Conservation (phyloP, 2,113 vertebrate species). For the Thunnus maccoyii region DNA sequence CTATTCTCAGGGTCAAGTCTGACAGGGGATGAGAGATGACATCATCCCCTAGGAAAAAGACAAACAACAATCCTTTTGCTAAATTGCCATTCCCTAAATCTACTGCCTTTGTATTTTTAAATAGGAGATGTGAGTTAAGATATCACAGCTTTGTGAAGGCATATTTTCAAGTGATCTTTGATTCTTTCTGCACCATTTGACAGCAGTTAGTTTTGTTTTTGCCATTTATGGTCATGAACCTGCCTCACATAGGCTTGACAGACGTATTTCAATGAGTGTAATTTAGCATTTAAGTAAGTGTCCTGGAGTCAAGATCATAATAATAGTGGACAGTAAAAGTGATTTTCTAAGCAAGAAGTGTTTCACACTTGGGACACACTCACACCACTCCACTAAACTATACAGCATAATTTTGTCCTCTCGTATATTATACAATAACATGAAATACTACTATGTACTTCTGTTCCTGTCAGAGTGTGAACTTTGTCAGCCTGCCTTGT, state of each 20-base stretch:
- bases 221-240: too few species aligned
- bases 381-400: background rate
- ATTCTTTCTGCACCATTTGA: background rate
- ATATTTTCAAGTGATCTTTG: too few species aligned
- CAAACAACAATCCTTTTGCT: too few species aligned
- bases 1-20: too few species aligned
- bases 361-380: background rate
- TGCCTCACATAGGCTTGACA: too few species aligned
- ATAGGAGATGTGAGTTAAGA: background rate
- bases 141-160: background rate
- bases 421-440: background rate
- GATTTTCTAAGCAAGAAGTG: background rate
- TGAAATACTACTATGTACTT: background rate
- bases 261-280: background rate
- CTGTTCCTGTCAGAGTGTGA: conserved; percentile 27
- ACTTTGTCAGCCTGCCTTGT: conserved; percentile 11
- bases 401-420: background rate
- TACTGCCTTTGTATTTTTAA: too few species aligned
- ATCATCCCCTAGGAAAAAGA: too few species aligned
- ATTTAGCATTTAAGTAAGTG: background rate
- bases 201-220: background rate
- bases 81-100: too few species aligned
- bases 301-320: background rate
- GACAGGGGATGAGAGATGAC: too few species aligned
- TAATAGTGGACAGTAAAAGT: background rate